Evolutionary conservation across 2,113 vertebrate species (phyloP).

Genomic region (Eupsittula cactorum): DNA sequence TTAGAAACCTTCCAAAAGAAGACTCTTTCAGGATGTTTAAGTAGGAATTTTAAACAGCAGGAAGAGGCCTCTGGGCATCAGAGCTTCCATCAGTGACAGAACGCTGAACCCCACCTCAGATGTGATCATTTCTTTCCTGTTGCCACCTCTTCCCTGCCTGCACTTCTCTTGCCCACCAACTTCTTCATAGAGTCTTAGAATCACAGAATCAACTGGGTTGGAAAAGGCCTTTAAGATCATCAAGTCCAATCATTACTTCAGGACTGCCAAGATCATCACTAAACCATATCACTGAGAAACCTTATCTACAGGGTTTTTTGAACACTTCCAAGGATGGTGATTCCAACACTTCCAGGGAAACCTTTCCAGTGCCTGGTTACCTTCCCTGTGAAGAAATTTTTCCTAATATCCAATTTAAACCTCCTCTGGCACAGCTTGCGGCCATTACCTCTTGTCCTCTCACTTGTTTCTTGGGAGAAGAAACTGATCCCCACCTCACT

Average conservation of each 20-base stretch:
- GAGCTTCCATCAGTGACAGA: background rate
- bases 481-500: background rate
- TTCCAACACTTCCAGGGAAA: background rate
- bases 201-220: background rate
- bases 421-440: background rate
- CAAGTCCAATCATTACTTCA: background rate
- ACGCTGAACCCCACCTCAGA: background rate
- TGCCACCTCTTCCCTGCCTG: background rate
- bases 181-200: background rate
- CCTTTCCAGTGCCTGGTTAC: background rate
- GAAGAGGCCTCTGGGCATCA: background rate
- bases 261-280: background rate
- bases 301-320: background rate
- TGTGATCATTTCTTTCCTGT: background rate
- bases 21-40: background rate
- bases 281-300: background rate
- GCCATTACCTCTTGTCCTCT: background rate
- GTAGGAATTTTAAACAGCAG: background rate
- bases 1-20: background rate
- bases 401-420: background rate
- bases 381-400: background rate
- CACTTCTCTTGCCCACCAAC: background rate
- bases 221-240: too few relatives aligned
- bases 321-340: background rate
- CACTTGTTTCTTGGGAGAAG: background rate